Evolutionary conservation across 1,140 invertebrate species (phyloP).

Genomic region (Schmidtea mediterranea): DNA sequence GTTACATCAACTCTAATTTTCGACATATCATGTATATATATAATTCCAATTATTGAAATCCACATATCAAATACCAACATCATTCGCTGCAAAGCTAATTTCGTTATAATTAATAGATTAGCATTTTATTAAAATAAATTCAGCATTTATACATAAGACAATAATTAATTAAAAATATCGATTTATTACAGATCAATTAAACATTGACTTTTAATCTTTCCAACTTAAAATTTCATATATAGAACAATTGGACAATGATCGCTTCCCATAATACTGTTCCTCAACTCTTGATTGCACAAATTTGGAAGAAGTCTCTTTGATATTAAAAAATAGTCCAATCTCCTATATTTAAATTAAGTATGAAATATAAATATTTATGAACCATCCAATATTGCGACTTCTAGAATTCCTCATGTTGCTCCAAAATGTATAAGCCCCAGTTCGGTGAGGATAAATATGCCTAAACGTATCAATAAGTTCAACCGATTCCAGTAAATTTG

Average conservation of each 20-base stretch:
- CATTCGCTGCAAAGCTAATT: no score
- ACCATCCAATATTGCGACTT: conserved; percentile 74
- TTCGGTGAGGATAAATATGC: conserved; percentile 53
- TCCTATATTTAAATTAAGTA: conserved; percentile 34
- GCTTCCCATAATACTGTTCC: conserved; percentile 21
- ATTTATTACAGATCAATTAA: no score
- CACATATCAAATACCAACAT: no score
- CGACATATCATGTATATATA: no score
- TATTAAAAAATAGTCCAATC: conserved; percentile 72
- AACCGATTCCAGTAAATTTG: conserved; percentile 41
- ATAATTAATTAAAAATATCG: no score
- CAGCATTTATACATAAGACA: no score
- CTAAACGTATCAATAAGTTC: conserved; percentile 62
- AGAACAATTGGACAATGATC: conserved; percentile 26
- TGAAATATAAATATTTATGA: conserved; percentile 14
- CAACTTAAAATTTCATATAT: conserved; percentile 12
- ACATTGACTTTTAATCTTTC: no score
- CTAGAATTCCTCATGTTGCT: conserved; percentile 56
- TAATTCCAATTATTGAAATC: no score
- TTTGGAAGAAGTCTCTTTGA: conserved; percentile 46
- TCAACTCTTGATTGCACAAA: conserved; percentile 43
- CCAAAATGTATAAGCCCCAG: conserved; percentile 72
- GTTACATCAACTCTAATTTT: no score
- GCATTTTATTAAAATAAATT: no score
- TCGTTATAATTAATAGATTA: no score